These are phyloP conservation scores for Gobio occitaniae DNA, from an alignment of 2,797 vertebrate species.

Conservation along the genomic window DNA sequence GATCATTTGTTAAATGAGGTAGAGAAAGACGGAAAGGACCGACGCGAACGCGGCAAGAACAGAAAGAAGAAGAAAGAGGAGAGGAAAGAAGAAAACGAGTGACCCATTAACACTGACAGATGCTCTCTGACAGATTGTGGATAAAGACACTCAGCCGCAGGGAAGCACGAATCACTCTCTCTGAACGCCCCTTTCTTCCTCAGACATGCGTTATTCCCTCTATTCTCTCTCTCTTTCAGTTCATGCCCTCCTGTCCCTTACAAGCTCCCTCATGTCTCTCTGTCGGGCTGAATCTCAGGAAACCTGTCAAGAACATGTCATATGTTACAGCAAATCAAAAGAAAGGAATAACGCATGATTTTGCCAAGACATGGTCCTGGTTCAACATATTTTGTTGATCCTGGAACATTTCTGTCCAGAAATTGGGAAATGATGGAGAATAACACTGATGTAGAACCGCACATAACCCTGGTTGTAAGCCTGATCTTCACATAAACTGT, in stretches of 20 bases:
- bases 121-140: slow-evolving; percentile 56
- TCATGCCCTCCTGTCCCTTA: background rate
- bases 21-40: slow-evolving; percentile 17
- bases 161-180: slow-evolving; percentile 13
- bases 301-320: background rate
- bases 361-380: too few relatives aligned
- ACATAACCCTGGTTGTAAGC: too few relatives aligned
- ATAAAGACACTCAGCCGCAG: slow-evolving; percentile 28
- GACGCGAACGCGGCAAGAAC: background rate
- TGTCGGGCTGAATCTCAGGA: background rate
- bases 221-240: background rate
- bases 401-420: too few relatives aligned
- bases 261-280: background rate
- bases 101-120: slow-evolving; percentile 58
- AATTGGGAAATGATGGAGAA: too few relatives aligned
- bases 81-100: background rate
- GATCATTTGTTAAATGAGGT: slow-evolving; percentile 5
- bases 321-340: background rate
- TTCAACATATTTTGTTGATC: too few relatives aligned
- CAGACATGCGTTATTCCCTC: background rate
- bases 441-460: too few relatives aligned
- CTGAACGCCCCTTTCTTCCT: slow-evolving; percentile 16
- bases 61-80: background rate
- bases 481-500: too few relatives aligned
- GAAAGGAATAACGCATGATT: too few relatives aligned